A percentile compares a stretch with the other conserved stretches of the same genome.
phyloP scores from a whole-genome alignment of 2,113 vertebrate genomes.

The Todiramphus saurophagus region DNA sequence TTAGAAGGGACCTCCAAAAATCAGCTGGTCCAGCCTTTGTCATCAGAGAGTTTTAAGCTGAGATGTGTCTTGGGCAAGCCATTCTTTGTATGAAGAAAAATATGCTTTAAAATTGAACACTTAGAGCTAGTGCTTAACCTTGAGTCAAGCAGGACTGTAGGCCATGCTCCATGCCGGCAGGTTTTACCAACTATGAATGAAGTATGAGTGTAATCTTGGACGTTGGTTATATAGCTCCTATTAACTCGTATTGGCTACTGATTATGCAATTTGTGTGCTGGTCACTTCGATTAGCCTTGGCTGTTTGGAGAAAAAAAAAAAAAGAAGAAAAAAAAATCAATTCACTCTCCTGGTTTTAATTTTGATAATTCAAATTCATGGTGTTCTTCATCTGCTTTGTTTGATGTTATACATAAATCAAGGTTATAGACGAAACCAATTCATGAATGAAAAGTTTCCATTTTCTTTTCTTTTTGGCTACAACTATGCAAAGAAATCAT shows the following conservation, averaged over 20 bases:
- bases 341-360: slow-evolving; percentile 64
- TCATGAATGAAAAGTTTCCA: slow-evolving; percentile 60
- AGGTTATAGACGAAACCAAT: slow-evolving; percentile 54
- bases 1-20: not conserved
- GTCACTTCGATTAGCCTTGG: slow-evolving; percentile 57
- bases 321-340: slow-evolving; percentile 45
- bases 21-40: not conserved
- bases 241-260: slow-evolving; percentile 26
- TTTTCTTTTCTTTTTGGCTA: slow-evolving; percentile 71
- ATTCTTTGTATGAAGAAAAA: not conserved
- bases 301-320: not conserved
- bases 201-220: slow-evolving; percentile 9
- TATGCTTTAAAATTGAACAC: not conserved
- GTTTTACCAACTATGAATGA: slow-evolving; percentile 14
- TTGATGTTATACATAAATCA: slow-evolving; percentile 69
- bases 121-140: not conserved
- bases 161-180: not conserved
- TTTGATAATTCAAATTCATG: slow-evolving; percentile 60
- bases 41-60: not conserved
- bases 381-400: slow-evolving; percentile 57
- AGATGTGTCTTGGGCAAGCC: not conserved
- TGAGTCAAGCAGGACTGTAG: not conserved
- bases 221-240: not conserved
- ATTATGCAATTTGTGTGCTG: slow-evolving; percentile 36
- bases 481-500: slow-evolving; percentile 70